Evolutionary conservation across 2,888 invertebrate species (phyloP).

Genomic region (Drosophila meridionalis): DNA sequence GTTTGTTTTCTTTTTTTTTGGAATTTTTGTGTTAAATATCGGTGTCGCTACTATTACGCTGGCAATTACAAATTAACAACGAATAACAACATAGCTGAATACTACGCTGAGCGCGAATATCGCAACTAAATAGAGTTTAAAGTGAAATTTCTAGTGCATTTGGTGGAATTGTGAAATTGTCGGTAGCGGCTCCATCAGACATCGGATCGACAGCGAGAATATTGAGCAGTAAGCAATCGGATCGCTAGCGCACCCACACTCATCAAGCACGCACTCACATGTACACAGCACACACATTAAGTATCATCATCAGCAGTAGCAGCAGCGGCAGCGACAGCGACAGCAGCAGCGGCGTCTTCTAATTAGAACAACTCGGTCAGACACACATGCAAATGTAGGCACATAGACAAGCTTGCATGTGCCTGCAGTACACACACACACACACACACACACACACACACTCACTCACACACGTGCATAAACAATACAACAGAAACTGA

Average conservation of each 20-base stretch:
- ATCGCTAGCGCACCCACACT: slow-evolving; percentile 31
- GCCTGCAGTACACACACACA: slow-evolving; percentile 12
- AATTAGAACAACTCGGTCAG: slow-evolving; percentile 52
- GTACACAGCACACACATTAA: slow-evolving; percentile 22
- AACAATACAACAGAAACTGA: slow-evolving; percentile 17
- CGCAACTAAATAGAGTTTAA: slow-evolving; percentile 8
- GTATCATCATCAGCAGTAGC: neutral
- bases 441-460: slow-evolving; percentile 6
- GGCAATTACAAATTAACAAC: slow-evolving; percentile 26
- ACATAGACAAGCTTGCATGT: slow-evolving; percentile 4
- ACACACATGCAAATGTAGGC: slow-evolving; percentile 3
- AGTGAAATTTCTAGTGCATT: slow-evolving; percentile 53
- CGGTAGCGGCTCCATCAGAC: slow-evolving; percentile 21
- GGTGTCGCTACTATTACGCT: slow-evolving; percentile 42
- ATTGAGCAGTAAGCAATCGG: slow-evolving; percentile 51
- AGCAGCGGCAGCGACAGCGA: slow-evolving; percentile 14
- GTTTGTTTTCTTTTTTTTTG: slow-evolving; percentile 67
- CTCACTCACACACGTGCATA: slow-evolving; percentile 15
- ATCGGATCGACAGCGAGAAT: slow-evolving; percentile 20
- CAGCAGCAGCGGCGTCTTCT: slow-evolving; percentile 41
- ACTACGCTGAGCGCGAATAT: slow-evolving; percentile 2
- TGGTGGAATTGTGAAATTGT: slow-evolving; percentile 55
- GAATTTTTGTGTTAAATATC: slow-evolving; percentile 67
- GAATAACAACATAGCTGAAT: slow-evolving; percentile 14
- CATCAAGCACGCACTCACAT: slow-evolving; percentile 30